Evolutionary conservation across 2,888 invertebrate species (phyloP).

Genomic region (Limnephilus lunatus): DNA sequence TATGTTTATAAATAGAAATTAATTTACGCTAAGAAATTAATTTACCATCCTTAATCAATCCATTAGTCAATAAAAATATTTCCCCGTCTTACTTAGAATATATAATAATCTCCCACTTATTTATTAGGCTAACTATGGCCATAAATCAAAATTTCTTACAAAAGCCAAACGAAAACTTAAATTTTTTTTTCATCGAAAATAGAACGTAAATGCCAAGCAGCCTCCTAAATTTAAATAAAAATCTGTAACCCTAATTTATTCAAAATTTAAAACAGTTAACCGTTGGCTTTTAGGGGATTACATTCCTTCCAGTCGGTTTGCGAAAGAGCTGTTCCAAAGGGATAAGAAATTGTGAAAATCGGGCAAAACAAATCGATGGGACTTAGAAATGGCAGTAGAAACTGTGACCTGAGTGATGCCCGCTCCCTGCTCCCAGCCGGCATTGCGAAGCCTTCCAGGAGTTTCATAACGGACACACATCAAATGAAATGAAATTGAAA

Average conservation of each 20-base stretch:
- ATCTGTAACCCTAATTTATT: background rate
- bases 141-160: background rate
- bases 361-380: background rate
- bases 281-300: slow-evolving; percentile 4
- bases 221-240: background rate
- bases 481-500: background rate
- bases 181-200: background rate
- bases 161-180: background rate
- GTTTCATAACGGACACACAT: background rate
- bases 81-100: background rate
- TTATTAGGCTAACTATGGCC: background rate
- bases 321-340: background rate
- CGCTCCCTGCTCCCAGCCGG: too few species aligned
- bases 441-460: background rate
- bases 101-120: background rate
- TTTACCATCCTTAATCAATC: background rate
- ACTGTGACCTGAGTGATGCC: slow-evolving; percentile 20
- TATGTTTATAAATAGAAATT: too few species aligned
- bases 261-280: background rate
- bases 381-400: background rate
- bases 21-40: too few species aligned
- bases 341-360: slow-evolving; percentile 11
- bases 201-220: background rate
- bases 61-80: background rate
- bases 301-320: slow-evolving; percentile 7